A percentile compares a stretch with the other conserved stretches of the same genome.
phyloP scores from a whole-genome alignment of 1,140 invertebrate genomes.

The Trachymyrmex cornetzi region DNA sequence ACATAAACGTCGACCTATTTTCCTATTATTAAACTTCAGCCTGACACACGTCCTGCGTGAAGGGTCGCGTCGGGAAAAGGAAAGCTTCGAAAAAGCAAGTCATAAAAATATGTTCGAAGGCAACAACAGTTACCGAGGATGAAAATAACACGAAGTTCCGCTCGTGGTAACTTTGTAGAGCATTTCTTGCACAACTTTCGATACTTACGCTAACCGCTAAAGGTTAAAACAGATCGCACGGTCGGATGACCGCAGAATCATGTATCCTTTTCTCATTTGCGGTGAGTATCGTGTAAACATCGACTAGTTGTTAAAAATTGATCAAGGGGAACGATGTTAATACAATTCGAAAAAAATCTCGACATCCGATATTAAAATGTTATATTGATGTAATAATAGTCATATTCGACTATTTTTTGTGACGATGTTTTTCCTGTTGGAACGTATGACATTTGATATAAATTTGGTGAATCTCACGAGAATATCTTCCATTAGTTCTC shows the following conservation, averaged over 20 bases:
- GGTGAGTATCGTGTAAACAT: not conserved
- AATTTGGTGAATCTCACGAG: slow-evolving; percentile 6
- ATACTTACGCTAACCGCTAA: slow-evolving; percentile 18
- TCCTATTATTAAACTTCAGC: slow-evolving; percentile 46
- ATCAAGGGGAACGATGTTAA: too few relatives aligned
- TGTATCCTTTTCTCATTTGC: not conserved
- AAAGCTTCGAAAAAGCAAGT: not conserved
- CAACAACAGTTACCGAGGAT: not conserved
- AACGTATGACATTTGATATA: slow-evolving; percentile 8
- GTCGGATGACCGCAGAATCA: not conserved
- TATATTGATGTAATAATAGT: not conserved
- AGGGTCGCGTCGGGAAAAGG: not conserved
- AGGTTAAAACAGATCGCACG: not conserved
- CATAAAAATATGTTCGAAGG: not conserved
- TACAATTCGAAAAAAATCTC: not conserved
- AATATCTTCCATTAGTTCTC: slow-evolving; percentile 37
- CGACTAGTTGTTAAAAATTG: slow-evolving; percentile 13
- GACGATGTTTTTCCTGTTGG: not conserved
- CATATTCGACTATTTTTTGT: not conserved
- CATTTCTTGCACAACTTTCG: slow-evolving; percentile 13
- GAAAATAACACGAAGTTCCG: not conserved
- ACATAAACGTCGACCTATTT: slow-evolving; percentile 55
- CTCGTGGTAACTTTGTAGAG: slow-evolving; percentile 17
- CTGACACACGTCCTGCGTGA: slow-evolving; percentile 6
- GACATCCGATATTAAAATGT: not conserved